phyloP scores from a whole-genome alignment of 2,888 invertebrate genomes.

The Drosophila barbarae region DNA sequence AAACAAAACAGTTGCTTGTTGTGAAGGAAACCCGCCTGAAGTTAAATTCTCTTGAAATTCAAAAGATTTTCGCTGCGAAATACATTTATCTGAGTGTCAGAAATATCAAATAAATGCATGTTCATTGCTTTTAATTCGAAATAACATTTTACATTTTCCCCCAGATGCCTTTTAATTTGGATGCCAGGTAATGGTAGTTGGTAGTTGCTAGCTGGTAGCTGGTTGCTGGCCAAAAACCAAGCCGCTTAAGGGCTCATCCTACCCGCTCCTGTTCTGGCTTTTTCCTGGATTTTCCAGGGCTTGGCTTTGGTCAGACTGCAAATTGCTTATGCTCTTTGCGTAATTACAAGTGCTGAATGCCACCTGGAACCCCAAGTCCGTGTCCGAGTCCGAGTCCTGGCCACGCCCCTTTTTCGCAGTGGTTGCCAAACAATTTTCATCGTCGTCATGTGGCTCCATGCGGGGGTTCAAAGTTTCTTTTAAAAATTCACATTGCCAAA shows the following conservation, averaged over 20 bases:
- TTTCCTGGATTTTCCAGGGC: slow-evolving; percentile 32
- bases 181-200: not conserved
- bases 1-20: not conserved
- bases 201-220: not conserved
- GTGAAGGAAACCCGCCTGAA: not conserved
- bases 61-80: not conserved
- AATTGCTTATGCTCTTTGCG: slow-evolving; percentile 66
- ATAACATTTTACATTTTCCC: slow-evolving; percentile 5
- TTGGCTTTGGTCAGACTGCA: slow-evolving; percentile 46
- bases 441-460: slow-evolving; percentile 2
- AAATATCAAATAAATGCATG: not conserved
- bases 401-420: slow-evolving; percentile 14
- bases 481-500: slow-evolving; percentile 67
- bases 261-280: slow-evolving; percentile 4
- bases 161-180: slow-evolving; percentile 24
- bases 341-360: slow-evolving; percentile 49
- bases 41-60: not conserved
- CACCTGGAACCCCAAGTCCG: slow-evolving; percentile 11
- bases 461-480: slow-evolving; percentile 41
- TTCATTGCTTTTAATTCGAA: not conserved
- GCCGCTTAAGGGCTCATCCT: slow-evolving; percentile 40
- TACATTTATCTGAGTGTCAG: not conserved
- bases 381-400: not conserved
- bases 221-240: slow-evolving; percentile 30
- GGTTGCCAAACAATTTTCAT: not conserved